Evolutionary conservation across 2,113 vertebrate genomes (phyloP), one percentile per base, ranked within the genome.

Genomic region (Tachysurus fulvidraco): DNA sequence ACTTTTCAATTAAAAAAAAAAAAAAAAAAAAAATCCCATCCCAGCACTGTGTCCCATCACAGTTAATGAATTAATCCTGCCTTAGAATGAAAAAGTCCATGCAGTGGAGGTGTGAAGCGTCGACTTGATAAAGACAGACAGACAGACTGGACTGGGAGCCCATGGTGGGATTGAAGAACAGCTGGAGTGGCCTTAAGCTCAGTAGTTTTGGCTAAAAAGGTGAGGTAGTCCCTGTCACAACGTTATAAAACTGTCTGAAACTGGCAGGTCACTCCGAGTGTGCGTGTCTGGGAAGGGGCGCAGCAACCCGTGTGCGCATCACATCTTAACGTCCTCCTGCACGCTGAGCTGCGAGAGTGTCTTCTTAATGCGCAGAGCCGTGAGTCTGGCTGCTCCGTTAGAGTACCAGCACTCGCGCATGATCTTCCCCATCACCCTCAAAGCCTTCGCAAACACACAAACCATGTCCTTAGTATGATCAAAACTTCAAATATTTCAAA

Each of bases 381-480:
- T 99, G 81, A 99, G 95, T 0, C 98, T 92, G 41, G 98, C 98
- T 0, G 98, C 98, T 0, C 98, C 98, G 0, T 99, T 99, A 89
- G 97, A 95, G 21, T 99, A 99, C 98, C 98, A 99, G 91, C 98
- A 99, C 93, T 99, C 98, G 0, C 97, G 94, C 98, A 99, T 99
- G 96, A 99, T 99, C 94, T 98, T 99, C 17, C 97, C 98, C 98
- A 99, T 99, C 88, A 99, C 97, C 36, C 97, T 96, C 25, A 99
- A 93, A 0, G 98, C 97, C 98, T 99, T 62, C 25, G 74, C 5
- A 64, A 28, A 77, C 41, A 28, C 80, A 71, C 50, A 74, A 30
- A 59, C 52, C 76, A 28, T 59, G 30, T 4, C 9, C 7, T 77
- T 46, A 14, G 2, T 28, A 69, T 46, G 5, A 76, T n/a, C 21